These are phyloP conservation scores for Nesoenas mayeri DNA, from an alignment of 2,113 vertebrate genomes.

Conservation along the genomic window DNA sequence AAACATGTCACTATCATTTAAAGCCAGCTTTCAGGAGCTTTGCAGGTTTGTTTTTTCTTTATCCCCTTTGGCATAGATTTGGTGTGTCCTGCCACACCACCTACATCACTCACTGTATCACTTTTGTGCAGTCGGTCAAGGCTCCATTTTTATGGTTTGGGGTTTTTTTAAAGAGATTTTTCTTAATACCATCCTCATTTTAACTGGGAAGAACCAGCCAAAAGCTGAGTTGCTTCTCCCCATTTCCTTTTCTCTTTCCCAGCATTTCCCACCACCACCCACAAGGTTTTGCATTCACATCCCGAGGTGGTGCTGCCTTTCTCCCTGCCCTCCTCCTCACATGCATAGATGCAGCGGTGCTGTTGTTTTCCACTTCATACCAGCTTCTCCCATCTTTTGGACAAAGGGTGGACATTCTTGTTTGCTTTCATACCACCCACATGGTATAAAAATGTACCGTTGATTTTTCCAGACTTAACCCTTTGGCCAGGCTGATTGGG, in stretches of 20 bases:
- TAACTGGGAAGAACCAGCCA: not conserved
- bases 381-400: not conserved
- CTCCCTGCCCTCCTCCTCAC: not conserved
- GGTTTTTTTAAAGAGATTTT: not conserved
- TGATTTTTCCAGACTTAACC: not conserved
- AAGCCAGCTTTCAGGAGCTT: not conserved
- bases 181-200: not conserved
- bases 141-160: not conserved
- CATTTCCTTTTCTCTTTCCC: not conserved
- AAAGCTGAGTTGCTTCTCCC: not conserved
- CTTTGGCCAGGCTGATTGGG: fast-evolving
- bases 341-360: fast-evolving
- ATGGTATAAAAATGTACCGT: fast-evolving
- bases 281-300: not conserved
- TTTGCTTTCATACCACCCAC: not conserved
- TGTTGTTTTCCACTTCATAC: not conserved
- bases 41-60: not conserved
- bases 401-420: not conserved
- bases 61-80: not conserved
- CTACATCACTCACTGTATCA: not conserved
- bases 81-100: not conserved
- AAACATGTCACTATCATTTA: not conserved
- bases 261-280: not conserved
- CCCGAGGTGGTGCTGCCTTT: not conserved
- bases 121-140: not conserved